phyloP scores from a whole-genome alignment of 2,113 vertebrate genomes.

The Chloropsis hardwickii region DNA sequence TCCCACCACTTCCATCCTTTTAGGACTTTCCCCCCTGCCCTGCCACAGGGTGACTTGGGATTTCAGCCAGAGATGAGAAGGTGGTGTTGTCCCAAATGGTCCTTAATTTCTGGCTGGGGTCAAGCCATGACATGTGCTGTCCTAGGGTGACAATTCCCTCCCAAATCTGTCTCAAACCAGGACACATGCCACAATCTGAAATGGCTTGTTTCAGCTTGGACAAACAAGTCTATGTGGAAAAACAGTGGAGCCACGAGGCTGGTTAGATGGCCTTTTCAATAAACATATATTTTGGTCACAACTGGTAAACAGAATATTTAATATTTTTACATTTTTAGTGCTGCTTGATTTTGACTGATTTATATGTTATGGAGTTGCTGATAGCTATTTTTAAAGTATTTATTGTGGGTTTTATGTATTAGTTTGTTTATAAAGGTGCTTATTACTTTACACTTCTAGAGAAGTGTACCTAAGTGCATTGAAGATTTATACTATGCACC shows the following conservation, averaged over 20 bases:
- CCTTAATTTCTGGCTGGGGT: not conserved
- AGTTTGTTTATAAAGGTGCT: not conserved
- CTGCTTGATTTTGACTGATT: not conserved
- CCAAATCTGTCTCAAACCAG: not conserved
- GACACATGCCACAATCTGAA: not conserved
- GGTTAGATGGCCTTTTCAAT: not conserved
- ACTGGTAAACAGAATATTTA: not conserved
- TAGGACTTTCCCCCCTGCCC: not conserved
- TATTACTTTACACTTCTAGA: not conserved
- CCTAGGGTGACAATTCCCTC: not conserved
- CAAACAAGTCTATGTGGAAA: not conserved
- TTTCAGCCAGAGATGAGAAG: not conserved
- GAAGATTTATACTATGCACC: not conserved
- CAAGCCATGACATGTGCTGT: not conserved
- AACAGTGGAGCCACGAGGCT: not conserved
- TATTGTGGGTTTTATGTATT: not conserved
- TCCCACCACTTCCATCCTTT: not conserved
- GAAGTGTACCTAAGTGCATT: not conserved
- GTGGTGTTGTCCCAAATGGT: fast-evolving
- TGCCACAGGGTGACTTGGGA: not conserved
- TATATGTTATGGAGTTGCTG: not conserved
- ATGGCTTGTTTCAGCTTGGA: not conserved
- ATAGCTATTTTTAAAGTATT: not conserved
- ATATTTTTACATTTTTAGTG: not conserved
- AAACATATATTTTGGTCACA: not conserved